These are phyloP conservation scores for Sisyra terminalis DNA, from an alignment of 2,888 invertebrate genomes.

Conservation along the genomic window DNA sequence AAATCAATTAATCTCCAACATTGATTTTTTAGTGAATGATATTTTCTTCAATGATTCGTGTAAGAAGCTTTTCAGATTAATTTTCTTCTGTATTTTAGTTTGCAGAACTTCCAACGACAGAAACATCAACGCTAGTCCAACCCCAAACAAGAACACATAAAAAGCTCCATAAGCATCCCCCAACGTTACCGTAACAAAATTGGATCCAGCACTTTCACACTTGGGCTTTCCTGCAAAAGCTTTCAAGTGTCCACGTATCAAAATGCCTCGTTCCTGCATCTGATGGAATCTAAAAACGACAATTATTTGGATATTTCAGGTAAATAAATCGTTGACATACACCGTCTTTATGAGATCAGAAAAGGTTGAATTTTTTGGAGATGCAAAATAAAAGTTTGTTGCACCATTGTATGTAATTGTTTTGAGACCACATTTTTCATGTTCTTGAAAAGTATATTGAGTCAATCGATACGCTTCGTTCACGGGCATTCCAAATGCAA, in stretches of 20 bases:
- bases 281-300: too few relatives aligned
- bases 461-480: conserved; percentile 48
- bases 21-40: too few relatives aligned
- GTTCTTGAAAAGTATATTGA: conserved; percentile 46
- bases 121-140: conserved; percentile 4
- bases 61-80: too few relatives aligned
- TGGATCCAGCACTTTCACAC: conserved; percentile 31
- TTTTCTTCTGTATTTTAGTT: too few relatives aligned
- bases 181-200: conserved; percentile 40
- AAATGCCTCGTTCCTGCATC: too few relatives aligned
- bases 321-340: conserved; percentile 21
- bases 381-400: conserved; percentile 35
- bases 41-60: too few relatives aligned
- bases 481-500: conserved; percentile 50
- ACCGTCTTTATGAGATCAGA: conserved; percentile 36
- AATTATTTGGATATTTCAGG: too few relatives aligned
- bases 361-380: conserved; percentile 33
- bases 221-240: conserved; percentile 23
- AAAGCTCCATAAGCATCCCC: conserved; percentile 30
- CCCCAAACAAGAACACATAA: conserved; percentile 12
- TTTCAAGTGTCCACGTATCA: too few relatives aligned
- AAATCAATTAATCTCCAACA: too few relatives aligned
- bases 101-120: too few relatives aligned
- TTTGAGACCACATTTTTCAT: conserved; percentile 51
- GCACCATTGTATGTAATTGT: conserved; percentile 39